phyloP scores from a whole-genome alignment of 2,888 invertebrate species.

The Xestia rhomboidea region DNA sequence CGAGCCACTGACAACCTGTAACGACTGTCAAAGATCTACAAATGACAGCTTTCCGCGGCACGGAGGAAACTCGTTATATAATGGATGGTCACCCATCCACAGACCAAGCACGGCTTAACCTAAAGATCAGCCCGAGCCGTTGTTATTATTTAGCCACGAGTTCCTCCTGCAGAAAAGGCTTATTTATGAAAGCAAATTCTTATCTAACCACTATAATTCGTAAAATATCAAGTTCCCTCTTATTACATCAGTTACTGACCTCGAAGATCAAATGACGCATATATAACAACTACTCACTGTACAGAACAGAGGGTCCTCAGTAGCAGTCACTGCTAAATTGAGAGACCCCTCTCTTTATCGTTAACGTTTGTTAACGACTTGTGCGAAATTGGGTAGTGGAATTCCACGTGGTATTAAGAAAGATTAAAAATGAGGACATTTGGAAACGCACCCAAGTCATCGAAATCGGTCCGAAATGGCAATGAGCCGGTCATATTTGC shows the following conservation, averaged over 20 bases:
- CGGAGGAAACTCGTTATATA: no score
- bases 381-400: neutral
- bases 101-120: no score
- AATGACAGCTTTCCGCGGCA: no score
- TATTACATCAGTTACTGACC: conserved; percentile 37
- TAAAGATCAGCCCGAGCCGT: no score
- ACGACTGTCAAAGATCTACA: no score
- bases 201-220: neutral
- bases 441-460: no score
- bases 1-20: no score
- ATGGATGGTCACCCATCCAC: no score
- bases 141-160: no score
- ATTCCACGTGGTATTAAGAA: neutral
- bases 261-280: conserved; percentile 32
- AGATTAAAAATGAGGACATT: neutral
- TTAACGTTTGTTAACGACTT: conserved; percentile 16
- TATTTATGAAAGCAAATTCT: neutral
- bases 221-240: conserved; percentile 10
- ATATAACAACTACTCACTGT: conserved; percentile 22
- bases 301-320: conserved; percentile 25
- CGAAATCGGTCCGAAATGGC: no score
- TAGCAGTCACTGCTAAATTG: conserved; percentile 19
- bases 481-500: no score
- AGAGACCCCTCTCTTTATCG: neutral
- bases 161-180: neutral